phyloP scores from a whole-genome alignment of 2,113 vertebrate species.

The Sus scrofa region DNA sequence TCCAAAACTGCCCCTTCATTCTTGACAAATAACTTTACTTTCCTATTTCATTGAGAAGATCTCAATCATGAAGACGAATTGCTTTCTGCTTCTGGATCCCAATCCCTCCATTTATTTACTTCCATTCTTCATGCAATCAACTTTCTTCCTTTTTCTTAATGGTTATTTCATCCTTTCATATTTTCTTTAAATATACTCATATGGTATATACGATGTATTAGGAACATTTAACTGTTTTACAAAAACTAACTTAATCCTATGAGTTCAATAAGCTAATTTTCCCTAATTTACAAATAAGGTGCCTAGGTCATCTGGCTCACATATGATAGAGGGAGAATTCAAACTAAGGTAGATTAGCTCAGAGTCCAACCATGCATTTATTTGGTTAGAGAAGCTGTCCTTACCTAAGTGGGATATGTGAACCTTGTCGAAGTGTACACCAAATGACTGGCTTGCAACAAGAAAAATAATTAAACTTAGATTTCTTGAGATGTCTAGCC shows the following conservation, averaged over 20 bases:
- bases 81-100: background rate
- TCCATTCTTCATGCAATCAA: background rate
- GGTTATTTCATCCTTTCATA: background rate
- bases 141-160: background rate
- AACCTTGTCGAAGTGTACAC: background rate
- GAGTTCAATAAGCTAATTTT: background rate
- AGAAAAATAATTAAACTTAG: background rate
- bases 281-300: background rate
- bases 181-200: background rate
- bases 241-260: background rate
- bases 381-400: background rate
- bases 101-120: background rate
- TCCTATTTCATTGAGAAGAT: background rate
- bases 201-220: background rate
- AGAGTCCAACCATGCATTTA: background rate
- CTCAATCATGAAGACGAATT: background rate
- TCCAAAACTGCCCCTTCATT: background rate
- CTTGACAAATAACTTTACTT: background rate
- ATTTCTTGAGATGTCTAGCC: background rate
- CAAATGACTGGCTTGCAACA: background rate
- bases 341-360: background rate
- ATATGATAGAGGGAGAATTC: background rate
- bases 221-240: background rate
- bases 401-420: background rate
- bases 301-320: background rate